Evolutionary conservation across 2,113 vertebrate species (phyloP), one percentile per base, ranked within the genome.

Genomic region (Oostethus manadensis): DNA sequence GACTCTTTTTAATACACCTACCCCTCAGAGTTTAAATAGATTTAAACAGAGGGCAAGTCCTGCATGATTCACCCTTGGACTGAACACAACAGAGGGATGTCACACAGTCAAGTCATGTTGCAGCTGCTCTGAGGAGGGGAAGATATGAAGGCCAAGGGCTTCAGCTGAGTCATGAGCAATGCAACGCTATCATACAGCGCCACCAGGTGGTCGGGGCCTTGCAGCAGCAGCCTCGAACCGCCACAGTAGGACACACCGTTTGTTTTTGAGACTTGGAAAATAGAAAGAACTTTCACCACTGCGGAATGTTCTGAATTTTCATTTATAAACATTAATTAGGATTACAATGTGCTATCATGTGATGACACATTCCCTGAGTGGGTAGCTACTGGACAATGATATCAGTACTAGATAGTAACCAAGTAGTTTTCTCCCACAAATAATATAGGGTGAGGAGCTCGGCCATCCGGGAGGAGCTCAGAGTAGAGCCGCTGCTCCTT

Each of bases 111-210:
- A 56, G 18, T 40, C 18, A 21, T 70, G 55, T 23, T 64, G 59
- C 29, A 65, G 66, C 47, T 50, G 58, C 64, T 51, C 22, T 54
- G 62, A 57, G 29, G 62, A 51, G 58, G 54, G 49, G 48, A 22
- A 51, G 45, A 62, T 57, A 71, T 60, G 47, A 40, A 68, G 29
- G 29, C 7, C 15, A 68, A 59, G 43, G 47, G 60, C 48, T 49
- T 43, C 49, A 63, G 76, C 73, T 81, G 73, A 76, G 75, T 82
- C 77, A 78, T 72, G 40, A 74, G 18, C 68, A 78, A 56, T 29
- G 1, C 21, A 59, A 15, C 45, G 51, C 68, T 73, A 38, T 66
- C 45, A 60, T 47, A 63, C 47, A 79, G 47, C 74, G 83, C 83
- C 86, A 72, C 70, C 86, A 80, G 33, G 67, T 85, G 86, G 81